A percentile compares a stretch with the other conserved stretches of the same genome.
Evolutionary conservation across 53 echinoderm and acorn worm species (phyloP).

Genomic region (Echinometra lucunter): DNA sequence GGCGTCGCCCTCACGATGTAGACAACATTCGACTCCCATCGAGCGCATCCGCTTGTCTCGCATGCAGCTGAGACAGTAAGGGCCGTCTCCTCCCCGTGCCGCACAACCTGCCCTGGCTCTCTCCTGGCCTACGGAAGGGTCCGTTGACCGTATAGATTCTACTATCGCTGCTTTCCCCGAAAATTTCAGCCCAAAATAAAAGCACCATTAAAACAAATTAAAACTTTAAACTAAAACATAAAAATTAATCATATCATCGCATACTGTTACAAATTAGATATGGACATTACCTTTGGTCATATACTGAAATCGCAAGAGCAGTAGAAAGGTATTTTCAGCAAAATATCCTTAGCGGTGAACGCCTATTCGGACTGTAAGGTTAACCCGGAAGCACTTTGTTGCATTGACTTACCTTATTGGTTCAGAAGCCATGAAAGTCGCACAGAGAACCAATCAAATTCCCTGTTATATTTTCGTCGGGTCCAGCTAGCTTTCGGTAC

Average conservation of each 20-base stretch:
- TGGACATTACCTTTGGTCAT: background rate
- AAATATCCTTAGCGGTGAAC: conserved; percentile 31
- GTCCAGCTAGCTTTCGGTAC: background rate
- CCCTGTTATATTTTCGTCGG: background rate
- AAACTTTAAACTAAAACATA: background rate
- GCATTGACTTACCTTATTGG: background rate
- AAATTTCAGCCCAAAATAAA: background rate
- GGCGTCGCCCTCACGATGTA: no score
- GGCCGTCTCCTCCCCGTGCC: no score
- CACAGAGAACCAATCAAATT: background rate
- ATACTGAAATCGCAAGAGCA: background rate
- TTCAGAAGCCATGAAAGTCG: background rate
- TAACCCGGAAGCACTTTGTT: conserved; percentile 2
- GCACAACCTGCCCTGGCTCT: no score
- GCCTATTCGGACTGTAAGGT: conserved; percentile 3
- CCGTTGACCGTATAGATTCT: background rate
- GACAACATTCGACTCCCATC: no score
- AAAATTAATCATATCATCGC: background rate
- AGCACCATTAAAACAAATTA: background rate
- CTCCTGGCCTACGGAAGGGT: background rate
- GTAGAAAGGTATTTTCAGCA: background rate
- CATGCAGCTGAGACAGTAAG: no score
- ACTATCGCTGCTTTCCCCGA: background rate
- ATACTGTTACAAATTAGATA: background rate
- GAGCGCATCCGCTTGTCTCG: no score